phyloP scores from a whole-genome alignment of 2,888 invertebrate genomes.

The Drosophila pegasa region DNA sequence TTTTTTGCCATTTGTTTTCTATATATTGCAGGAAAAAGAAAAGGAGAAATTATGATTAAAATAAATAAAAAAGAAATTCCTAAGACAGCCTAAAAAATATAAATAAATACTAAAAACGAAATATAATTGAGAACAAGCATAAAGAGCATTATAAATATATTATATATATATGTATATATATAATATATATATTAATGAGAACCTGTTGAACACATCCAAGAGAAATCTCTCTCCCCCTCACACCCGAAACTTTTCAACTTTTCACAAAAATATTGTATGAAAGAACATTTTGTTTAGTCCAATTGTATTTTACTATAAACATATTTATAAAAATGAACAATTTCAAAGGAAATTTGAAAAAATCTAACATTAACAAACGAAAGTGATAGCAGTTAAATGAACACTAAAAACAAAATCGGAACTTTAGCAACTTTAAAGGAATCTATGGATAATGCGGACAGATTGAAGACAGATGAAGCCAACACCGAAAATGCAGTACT shows the following conservation, averaged over 20 bases:
- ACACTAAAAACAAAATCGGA: slow-evolving; percentile 47
- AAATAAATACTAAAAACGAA: slow-evolving; percentile 24
- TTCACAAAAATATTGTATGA: slow-evolving; percentile 37
- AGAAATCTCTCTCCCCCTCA: neutral
- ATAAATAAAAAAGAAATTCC: slow-evolving; percentile 51
- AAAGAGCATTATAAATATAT: slow-evolving; percentile 38
- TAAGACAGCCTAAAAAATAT: slow-evolving; percentile 51
- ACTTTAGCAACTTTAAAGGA: slow-evolving; percentile 52
- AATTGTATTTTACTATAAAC: slow-evolving; percentile 67
- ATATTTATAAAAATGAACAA: slow-evolving; percentile 45
- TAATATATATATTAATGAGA: slow-evolving; percentile 21
- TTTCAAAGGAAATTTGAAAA: slow-evolving; percentile 28
- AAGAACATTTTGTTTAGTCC: slow-evolving; percentile 59
- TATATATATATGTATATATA: slow-evolving; percentile 32
- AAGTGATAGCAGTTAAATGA: slow-evolving; percentile 77
- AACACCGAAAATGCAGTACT: slow-evolving; percentile 45
- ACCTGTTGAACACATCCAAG: neutral
- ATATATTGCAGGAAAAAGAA: slow-evolving; percentile 84
- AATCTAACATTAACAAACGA: slow-evolving; percentile 64
- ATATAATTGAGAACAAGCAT: slow-evolving; percentile 39
- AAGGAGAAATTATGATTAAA: slow-evolving; percentile 84
- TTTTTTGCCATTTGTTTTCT: slow-evolving; percentile 76
- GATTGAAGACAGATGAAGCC: slow-evolving; percentile 40
- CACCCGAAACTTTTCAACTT: slow-evolving; percentile 12
- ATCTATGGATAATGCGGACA: slow-evolving; percentile 35